Percentiles rank a stretch among this genome's conserved stretches.
Conservation (phyloP, 1,140 invertebrate genomes). For the Panagrolaimus sp. region DNA sequence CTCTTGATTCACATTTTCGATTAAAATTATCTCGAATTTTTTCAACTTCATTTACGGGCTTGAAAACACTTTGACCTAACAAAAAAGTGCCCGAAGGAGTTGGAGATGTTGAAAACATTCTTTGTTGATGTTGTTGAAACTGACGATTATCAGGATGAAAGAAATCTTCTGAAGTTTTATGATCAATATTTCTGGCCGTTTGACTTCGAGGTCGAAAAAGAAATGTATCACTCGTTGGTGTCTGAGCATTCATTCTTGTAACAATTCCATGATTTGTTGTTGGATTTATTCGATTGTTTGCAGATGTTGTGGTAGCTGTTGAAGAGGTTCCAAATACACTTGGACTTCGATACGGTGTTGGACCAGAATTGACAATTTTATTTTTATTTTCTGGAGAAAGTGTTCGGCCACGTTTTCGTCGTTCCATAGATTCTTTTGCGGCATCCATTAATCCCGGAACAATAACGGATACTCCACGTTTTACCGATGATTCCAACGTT, state of each 20-base stretch:
- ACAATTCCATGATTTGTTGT: background rate
- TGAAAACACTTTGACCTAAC: constrained; percentile 5
- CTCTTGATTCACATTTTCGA: background rate
- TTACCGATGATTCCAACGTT: background rate
- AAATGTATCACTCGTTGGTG: background rate
- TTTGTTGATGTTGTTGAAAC: background rate
- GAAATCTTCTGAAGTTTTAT: background rate
- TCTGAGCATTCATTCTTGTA: background rate
- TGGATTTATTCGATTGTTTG: no score
- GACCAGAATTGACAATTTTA: background rate
- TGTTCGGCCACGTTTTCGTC: constrained; percentile 3
- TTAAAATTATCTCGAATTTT: constrained; percentile 12
- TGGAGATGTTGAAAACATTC: background rate
- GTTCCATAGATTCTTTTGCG: constrained; percentile 6
- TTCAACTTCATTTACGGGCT: constrained; percentile 7
- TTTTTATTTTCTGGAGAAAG: background rate
- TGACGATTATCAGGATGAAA: background rate
- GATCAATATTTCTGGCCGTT: background rate
- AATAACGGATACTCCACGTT: constrained; percentile 6
- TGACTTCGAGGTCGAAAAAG: constrained; percentile 10
- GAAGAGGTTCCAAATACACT: background rate
- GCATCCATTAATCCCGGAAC: constrained; percentile 17
- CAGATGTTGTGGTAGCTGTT: no score
- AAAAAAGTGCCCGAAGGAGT: background rate
- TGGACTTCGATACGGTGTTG: background rate